A percentile compares a stretch with the other conserved stretches of the same genome.
phyloP scores from a whole-genome alignment of 2,888 invertebrate species.

The Siphlonurus alternatus region DNA sequence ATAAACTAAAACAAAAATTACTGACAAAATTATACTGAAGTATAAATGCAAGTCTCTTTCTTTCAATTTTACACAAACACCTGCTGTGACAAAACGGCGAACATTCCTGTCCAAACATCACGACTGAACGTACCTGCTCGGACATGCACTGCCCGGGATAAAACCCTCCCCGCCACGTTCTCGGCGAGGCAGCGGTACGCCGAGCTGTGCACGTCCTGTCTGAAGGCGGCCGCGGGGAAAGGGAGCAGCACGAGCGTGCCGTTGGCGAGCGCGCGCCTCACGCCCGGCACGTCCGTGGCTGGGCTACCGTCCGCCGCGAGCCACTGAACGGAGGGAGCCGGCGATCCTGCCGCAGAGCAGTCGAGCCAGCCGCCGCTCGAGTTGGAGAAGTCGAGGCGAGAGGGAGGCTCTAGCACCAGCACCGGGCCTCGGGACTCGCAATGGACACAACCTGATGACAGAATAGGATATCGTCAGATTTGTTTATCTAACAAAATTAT shows the following conservation, averaged over 20 bases:
- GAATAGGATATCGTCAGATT: too few species aligned
- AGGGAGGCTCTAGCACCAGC: slow-evolving; percentile 53
- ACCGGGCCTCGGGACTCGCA: slow-evolving; percentile 40
- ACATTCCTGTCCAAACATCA: too few species aligned
- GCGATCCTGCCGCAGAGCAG: slow-evolving; percentile 54
- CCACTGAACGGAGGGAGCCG: slow-evolving; percentile 55
- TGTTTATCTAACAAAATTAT: too few species aligned
- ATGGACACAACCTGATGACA: too few species aligned
- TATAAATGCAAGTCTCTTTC: too few species aligned
- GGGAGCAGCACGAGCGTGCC: slow-evolving; percentile 18
- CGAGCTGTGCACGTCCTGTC: slow-evolving; percentile 19
- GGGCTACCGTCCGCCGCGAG: slow-evolving; percentile 50
- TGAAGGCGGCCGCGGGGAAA: slow-evolving; percentile 18
- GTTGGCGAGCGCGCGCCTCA: slow-evolving; percentile 43
- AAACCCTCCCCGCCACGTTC: slow-evolving; percentile 18
- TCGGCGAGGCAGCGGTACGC: slow-evolving; percentile 18
- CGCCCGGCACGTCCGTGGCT: slow-evolving; percentile 47
- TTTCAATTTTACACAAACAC: too few species aligned
- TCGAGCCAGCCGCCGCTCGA: slow-evolving; percentile 56
- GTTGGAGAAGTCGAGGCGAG: slow-evolving; percentile 52
- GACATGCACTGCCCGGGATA: slow-evolving; percentile 18
- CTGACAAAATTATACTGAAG: too few species aligned
- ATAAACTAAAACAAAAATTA: too few species aligned
- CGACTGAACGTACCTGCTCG: slow-evolving; percentile 17
- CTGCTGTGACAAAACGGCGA: too few species aligned